These are phyloP conservation scores for Embiotoca jacksoni DNA, from an alignment of 2,113 vertebrate genomes.

Conservation along the genomic window DNA sequence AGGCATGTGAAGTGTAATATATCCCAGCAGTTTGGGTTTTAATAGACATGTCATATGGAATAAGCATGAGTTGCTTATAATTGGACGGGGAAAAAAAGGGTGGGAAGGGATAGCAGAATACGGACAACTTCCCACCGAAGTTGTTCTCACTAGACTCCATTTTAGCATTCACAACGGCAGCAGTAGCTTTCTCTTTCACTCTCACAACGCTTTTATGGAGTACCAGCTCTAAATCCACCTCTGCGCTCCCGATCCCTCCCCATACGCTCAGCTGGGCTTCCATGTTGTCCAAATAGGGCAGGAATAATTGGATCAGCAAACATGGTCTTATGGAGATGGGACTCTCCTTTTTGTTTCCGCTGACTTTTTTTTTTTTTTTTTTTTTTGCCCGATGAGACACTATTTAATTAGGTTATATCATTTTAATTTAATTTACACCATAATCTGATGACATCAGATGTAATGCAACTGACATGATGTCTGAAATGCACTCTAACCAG, in stretches of 20 bases:
- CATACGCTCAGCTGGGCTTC: conserved; percentile 54
- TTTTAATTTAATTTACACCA: conserved; percentile 56
- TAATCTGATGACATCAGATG: conserved; percentile 54
- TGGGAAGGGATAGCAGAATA: conserved; percentile 14
- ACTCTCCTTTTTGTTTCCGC: conserved; percentile 51
- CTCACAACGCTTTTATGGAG: conserved; percentile 58
- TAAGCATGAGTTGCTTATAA: neutral
- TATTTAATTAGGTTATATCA: conserved; percentile 58
- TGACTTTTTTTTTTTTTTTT: conserved; percentile 30
- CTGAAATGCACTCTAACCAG: conserved; percentile 59
- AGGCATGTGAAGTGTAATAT: conserved; percentile 21
- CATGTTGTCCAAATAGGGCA: conserved; percentile 71
- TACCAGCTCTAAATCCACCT: conserved; percentile 70
- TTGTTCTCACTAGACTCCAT: conserved; percentile 49
- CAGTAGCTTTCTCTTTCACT: conserved; percentile 39
- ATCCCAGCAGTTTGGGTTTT: neutral
- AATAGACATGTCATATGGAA: conserved; percentile 25
- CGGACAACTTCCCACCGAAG: conserved; percentile 53
- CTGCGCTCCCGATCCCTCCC: conserved; percentile 47
- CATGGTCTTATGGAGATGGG: conserved; percentile 48
- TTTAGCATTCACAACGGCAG: conserved; percentile 70
- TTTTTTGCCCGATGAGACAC: conserved; percentile 40
- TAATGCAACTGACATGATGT: conserved; percentile 51
- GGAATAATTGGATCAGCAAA: conserved; percentile 75
- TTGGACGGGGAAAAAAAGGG: neutral